Conservation (phyloP, 2,797 vertebrate species). For the Sylvia borin region DNA sequence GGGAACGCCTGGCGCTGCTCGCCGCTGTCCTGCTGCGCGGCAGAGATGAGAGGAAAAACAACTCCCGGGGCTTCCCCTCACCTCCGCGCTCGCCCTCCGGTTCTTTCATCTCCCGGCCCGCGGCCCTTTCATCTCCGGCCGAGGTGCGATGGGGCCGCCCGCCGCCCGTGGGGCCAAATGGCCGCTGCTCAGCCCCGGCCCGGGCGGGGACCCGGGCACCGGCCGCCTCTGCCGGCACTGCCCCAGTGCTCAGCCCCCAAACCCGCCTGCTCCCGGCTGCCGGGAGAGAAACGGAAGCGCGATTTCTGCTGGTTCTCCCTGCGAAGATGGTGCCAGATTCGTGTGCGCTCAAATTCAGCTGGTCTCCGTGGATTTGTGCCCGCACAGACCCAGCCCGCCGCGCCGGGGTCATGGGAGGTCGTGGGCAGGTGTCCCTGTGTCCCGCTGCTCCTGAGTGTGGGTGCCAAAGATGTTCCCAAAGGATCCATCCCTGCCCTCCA, state of each 20-base stretch:
- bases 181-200: background rate
- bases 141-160: background rate
- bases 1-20: background rate
- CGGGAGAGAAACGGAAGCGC: background rate
- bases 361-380: background rate
- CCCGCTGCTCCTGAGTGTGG: fast-evolving
- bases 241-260: background rate
- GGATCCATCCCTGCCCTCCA: background rate
- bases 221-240: fast-evolving
- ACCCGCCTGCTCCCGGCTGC: background rate
- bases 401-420: fast-evolving
- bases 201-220: fast-evolving
- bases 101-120: slow-evolving; percentile 45
- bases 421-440: fast-evolving
- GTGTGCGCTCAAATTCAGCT: background rate
- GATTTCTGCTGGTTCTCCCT: background rate
- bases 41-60: background rate
- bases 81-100: background rate
- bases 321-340: fast-evolving
- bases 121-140: slow-evolving; percentile 30
- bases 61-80: background rate
- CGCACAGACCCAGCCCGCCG: fast-evolving
- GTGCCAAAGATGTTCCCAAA: background rate
- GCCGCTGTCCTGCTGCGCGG: background rate
- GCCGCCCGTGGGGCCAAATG: background rate